These are phyloP conservation scores for Ictalurus furcatus DNA, from an alignment of 2,113 vertebrate species.

Conservation along the genomic window DNA sequence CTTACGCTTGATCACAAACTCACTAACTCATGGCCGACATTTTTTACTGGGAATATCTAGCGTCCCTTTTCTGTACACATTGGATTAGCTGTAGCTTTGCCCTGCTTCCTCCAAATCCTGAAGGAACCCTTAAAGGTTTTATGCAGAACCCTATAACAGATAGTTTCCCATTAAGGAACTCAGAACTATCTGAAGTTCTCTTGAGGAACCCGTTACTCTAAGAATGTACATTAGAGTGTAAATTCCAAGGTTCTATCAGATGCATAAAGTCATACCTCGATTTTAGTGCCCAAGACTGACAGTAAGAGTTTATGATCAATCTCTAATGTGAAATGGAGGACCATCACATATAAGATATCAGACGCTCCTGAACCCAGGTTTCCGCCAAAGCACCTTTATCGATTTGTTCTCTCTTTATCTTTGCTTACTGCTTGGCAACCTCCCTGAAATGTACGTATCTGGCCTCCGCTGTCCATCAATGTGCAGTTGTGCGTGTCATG, in stretches of 20 bases:
- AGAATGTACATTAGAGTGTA: neutral
- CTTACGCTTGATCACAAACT: neutral
- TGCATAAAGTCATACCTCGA: neutral
- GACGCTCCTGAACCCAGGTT: neutral
- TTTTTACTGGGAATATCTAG: neutral
- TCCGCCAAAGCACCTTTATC: slow-evolving; percentile 22
- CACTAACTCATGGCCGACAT: neutral
- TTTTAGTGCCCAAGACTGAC: slow-evolving; percentile 5
- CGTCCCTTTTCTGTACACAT: neutral
- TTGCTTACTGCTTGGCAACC: slow-evolving; percentile 30
- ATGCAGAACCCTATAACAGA: neutral
- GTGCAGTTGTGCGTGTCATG: slow-evolving; percentile 11
- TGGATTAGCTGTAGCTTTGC: neutral
- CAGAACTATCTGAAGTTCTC: neutral
- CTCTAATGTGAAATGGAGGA: slow-evolving; percentile 5
- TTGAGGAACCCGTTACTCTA: neutral
- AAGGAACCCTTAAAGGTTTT: neutral
- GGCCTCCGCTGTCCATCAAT: slow-evolving; percentile 26
- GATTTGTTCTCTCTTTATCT: slow-evolving; percentile 33
- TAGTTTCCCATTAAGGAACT: neutral
- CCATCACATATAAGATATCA: slow-evolving; percentile 21
- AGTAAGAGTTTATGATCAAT: slow-evolving; percentile 25
- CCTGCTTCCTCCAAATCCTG: neutral
- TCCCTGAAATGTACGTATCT: slow-evolving; percentile 24
- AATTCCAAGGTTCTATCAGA: neutral